These are phyloP conservation scores for Seriola aureovittata DNA, from an alignment of 2,113 vertebrate genomes.

Conservation along the genomic window DNA sequence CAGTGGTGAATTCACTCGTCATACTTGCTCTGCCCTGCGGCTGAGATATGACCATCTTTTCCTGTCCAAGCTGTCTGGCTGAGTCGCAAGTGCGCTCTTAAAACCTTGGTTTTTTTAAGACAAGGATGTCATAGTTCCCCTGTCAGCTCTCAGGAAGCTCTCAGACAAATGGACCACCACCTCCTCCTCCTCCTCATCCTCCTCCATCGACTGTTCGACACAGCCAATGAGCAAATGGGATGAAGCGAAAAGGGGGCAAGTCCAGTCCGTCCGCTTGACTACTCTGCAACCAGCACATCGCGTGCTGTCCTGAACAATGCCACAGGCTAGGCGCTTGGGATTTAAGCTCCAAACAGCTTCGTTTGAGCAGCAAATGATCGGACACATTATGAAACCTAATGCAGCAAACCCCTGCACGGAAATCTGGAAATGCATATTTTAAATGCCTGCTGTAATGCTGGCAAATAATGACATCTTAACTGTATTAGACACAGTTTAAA, in stretches of 20 bases:
- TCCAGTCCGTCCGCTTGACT: slow-evolving; percentile 65
- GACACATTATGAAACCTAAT: slow-evolving; percentile 34
- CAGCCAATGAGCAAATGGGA: slow-evolving; percentile 67
- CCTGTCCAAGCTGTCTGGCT: slow-evolving; percentile 28
- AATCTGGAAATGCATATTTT: background rate
- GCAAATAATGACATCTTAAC: slow-evolving; percentile 6
- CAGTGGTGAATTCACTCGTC: slow-evolving; percentile 46
- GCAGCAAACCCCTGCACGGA: background rate
- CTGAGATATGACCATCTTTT: slow-evolving; percentile 46
- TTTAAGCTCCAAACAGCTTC: slow-evolving; percentile 65
- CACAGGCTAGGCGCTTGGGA: slow-evolving; percentile 58
- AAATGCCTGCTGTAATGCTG: slow-evolving; percentile 12
- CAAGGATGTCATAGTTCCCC: slow-evolving; percentile 52
- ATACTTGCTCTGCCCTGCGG: slow-evolving; percentile 47
- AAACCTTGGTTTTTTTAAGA: slow-evolving; percentile 59
- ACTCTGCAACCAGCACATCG: slow-evolving; percentile 73
- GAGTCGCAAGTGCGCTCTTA: slow-evolving; percentile 33
- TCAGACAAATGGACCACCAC: slow-evolving; percentile 59
- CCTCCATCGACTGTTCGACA: slow-evolving; percentile 48
- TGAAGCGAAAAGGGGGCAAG: slow-evolving; percentile 64
- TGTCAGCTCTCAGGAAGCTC: slow-evolving; percentile 58
- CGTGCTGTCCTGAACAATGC: slow-evolving; percentile 64
- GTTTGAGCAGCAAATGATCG: slow-evolving; percentile 46
- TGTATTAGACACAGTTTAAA: slow-evolving; percentile 38
- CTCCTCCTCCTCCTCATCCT: slow-evolving; percentile 46